Percentiles rank a stretch among this genome's conserved stretches.
Evolutionary conservation across 2,888 invertebrate genomes (phyloP).

Genomic region (Malthinus flaveolus): DNA sequence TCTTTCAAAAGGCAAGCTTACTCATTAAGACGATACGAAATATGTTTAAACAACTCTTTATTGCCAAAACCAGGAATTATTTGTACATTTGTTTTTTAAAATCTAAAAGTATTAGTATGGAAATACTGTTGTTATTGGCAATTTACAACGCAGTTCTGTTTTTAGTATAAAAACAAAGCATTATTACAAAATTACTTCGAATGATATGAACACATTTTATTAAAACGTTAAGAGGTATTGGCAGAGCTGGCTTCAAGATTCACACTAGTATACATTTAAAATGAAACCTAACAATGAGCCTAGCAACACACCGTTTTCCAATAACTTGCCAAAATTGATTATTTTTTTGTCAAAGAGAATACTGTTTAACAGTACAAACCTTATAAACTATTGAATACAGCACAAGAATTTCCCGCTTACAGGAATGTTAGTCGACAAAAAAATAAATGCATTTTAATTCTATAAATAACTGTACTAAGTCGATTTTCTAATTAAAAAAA

Average conservation of each 20-base stretch:
- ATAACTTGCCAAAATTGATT: slow-evolving; percentile 32
- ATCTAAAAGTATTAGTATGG: slow-evolving; percentile 19
- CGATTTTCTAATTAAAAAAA: slow-evolving; percentile 8
- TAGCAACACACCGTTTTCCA: slow-evolving; percentile 22
- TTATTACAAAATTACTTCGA: slow-evolving; percentile 42
- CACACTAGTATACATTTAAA: slow-evolving; percentile 45
- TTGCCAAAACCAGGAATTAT: slow-evolving; percentile 53
- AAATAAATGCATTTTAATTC: slow-evolving; percentile 29
- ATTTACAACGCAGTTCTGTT: slow-evolving; percentile 37
- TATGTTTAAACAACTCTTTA: slow-evolving; percentile 55
- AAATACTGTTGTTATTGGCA: slow-evolving; percentile 40
- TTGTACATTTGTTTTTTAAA: slow-evolving; percentile 44
- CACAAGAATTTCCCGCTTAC: slow-evolving; percentile 21
- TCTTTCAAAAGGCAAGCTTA: too few relatives aligned
- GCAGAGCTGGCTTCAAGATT: slow-evolving; percentile 46
- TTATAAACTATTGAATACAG: slow-evolving; percentile 6
- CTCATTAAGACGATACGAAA: not conserved
- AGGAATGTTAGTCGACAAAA: slow-evolving; percentile 36
- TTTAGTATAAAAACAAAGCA: slow-evolving; percentile 45
- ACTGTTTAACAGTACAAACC: too few relatives aligned
- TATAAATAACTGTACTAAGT: slow-evolving; percentile 15
- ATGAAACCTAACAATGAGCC: slow-evolving; percentile 38
- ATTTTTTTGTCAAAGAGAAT: not conserved
- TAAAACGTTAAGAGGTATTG: slow-evolving; percentile 49
- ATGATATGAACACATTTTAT: slow-evolving; percentile 52